Evolutionary conservation across 2,888 invertebrate genomes (phyloP), one percentile per base, ranked within the genome.

Genomic region (Ypsolopha scabrella): DNA sequence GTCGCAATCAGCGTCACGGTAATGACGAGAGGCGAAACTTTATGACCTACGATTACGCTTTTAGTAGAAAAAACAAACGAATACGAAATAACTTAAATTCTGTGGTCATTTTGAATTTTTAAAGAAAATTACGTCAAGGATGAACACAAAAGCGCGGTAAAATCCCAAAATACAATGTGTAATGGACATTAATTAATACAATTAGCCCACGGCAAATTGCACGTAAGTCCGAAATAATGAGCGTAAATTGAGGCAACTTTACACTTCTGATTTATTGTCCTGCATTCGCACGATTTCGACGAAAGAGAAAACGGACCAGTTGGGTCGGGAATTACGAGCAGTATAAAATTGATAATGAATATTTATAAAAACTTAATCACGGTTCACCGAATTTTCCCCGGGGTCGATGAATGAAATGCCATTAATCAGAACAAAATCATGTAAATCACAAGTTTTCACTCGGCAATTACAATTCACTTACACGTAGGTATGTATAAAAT

Each of bases 241-340:
- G 80, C 75, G 75, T 73, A 78, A 85, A 85, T 83, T 78, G 81
- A 82, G 78, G 73, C 77, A 75, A 77, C 83, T 86, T 83, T 83
- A 80, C 85, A 83, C 85, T 80, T 80, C 77, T 85, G 85, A 86
- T 86, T 86, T 86, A 86, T 85, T 83, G 80, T 81, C 73, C 68
- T 73, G 77, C 77, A 76, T 80, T 79, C 78, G 80, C 70, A 69
- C 70, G 77, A 79, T 78, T 86, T 83, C 85, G 81, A 60, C 77
- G 83, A 85, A 86, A 85, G 85, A 83, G 83, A 85, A 85, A 86
- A 82, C 83, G 67, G 80, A 80, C 83, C 81, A 81, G 82, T 80
- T 76, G 70, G 54, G 68, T 68, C 70, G 71, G 73, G 74, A 80
- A 80, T 82, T 79, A 76, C 78, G 76, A 70, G 72, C 79, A 72